Base-by-base conservation (phyloP, 1,140 invertebrate species). In the Belonocnema kinseyi region DNA sequence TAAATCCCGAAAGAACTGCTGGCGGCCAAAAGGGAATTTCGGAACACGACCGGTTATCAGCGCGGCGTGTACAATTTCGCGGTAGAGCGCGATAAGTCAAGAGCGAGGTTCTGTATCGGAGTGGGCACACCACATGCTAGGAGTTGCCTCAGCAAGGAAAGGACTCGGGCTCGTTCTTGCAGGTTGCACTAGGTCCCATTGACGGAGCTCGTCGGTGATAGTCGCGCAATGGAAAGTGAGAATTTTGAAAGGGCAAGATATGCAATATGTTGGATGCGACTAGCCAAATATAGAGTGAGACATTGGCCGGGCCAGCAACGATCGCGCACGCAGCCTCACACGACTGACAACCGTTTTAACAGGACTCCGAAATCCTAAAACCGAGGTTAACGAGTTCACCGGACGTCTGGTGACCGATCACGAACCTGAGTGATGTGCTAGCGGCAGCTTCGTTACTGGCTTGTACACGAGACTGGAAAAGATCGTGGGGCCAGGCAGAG, bases 241-340 rank as follows among this genome's bases (percentile, higher is more conserved):
- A 82, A 83, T 85, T 84, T 80, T 81, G 75, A 84, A 85, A 79
- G 79, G 81, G 73, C 78, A 86, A 86, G 80, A 77, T 85, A 86
- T 89, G 88, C 89, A 91, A 90, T 91, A 90, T 91, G 90, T 90
- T 90, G 85, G 85, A 83, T 82, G 78, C 82, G 85, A 88, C 89
- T 90, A 83, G 89, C 89, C 89, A 91, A 90, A 90, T 90, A 90
- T 90, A 90, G 89, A 89, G 89, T 85, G 89, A 86, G 85, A 88
- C 82, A 82, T 84, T 83, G 86, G 85, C 87, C 85, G 86, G 86
- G 87, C 82, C 79, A 83, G 79, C 74, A 79, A 83, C 81, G 79
- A 85, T 77, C 77, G 85, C 83, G 83, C 82, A 84, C 80, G 84
- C 82, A 82, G 76, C 80, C 83, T 85, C 78, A 54, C 70, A 73